Evolutionary conservation across 2,797 vertebrate species (phyloP).

Genomic region (Siniperca scherzeri): DNA sequence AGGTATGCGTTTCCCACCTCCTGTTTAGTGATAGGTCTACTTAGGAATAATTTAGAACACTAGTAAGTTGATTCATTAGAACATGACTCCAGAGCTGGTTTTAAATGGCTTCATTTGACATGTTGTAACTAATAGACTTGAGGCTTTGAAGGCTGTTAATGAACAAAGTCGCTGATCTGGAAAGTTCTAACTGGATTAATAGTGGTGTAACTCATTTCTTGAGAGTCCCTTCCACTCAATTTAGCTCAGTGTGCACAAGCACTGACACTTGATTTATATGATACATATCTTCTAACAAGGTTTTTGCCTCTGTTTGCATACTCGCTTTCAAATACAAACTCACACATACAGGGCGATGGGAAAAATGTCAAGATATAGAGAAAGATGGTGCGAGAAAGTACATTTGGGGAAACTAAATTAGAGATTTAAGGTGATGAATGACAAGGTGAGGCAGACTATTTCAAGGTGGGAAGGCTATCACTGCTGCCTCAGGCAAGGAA

Average conservation of each 20-base stretch:
- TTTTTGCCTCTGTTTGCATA: constrained; percentile 59
- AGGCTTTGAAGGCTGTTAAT: constrained; percentile 77
- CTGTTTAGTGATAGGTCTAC: constrained; percentile 38
- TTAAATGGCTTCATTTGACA: constrained; percentile 79
- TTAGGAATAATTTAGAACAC: constrained; percentile 67
- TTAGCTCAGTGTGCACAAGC: constrained; percentile 67
- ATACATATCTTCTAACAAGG: constrained; percentile 70
- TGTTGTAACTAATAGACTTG: constrained; percentile 73
- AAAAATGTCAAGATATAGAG: constrained; percentile 38
- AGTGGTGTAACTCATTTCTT: constrained; percentile 70
- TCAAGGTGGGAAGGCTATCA: constrained; percentile 20
- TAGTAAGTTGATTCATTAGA: constrained; percentile 68
- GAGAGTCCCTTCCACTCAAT: constrained; percentile 73
- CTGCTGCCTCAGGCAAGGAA: constrained; percentile 20
- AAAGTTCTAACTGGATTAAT: constrained; percentile 81
- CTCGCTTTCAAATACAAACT: constrained; percentile 25
- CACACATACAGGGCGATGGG: constrained; percentile 17
- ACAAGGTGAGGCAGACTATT: constrained; percentile 27
- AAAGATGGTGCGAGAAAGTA: constrained; percentile 39
- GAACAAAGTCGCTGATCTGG: constrained; percentile 76
- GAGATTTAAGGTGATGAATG: constrained; percentile 51
- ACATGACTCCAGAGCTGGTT: constrained; percentile 57
- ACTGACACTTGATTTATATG: constrained; percentile 72
- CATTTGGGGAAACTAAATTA: constrained; percentile 47
- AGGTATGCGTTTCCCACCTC: constrained; percentile 5